phyloP scores from a whole-genome alignment of 2,113 vertebrate species.

The Leucopsar rothschildi region DNA sequence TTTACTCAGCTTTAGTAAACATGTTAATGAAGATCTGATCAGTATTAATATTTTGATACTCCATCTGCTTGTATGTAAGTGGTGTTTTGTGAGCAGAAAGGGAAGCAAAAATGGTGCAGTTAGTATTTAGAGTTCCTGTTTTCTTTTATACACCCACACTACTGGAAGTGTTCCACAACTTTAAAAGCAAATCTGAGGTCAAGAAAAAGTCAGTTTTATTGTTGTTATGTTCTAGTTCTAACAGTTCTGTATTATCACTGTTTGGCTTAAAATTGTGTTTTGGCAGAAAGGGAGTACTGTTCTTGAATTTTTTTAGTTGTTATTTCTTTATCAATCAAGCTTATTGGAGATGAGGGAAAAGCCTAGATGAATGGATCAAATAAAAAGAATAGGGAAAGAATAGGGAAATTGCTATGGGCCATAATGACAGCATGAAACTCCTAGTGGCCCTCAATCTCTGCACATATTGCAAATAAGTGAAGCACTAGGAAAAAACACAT shows the following conservation, averaged over 20 bases:
- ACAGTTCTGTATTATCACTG: neutral
- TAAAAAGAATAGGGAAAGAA: neutral
- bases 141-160: neutral
- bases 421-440: neutral
- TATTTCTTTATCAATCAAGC: neutral
- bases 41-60: neutral
- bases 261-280: neutral
- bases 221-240: neutral
- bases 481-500: neutral
- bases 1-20: neutral
- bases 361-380: neutral
- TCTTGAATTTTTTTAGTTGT: neutral
- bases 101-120: neutral
- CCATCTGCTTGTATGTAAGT: neutral
- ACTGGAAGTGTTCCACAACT: slow-evolving; percentile 5
- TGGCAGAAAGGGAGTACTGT: neutral
- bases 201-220: neutral
- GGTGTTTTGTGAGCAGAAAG: neutral
- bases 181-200: neutral
- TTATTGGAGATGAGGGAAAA: neutral
- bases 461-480: neutral
- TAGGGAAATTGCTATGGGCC: neutral
- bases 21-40: neutral
- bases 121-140: neutral
- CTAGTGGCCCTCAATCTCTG: neutral